Evolutionary conservation across 1,140 invertebrate genomes (phyloP).

Genomic region (Lethocerus indicus): DNA sequence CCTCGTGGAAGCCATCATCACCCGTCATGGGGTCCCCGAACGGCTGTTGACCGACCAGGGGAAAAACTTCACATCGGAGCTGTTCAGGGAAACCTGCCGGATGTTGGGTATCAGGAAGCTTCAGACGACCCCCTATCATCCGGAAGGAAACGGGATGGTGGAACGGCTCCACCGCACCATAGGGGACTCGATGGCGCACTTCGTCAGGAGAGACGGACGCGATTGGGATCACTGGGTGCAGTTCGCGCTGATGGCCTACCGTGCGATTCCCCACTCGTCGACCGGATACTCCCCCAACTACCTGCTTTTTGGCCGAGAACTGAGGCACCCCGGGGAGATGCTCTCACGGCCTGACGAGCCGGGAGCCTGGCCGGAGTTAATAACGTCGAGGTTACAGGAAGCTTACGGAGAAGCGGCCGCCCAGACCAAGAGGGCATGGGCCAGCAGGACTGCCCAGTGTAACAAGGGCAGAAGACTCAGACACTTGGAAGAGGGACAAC

Average conservation of each 20-base stretch:
- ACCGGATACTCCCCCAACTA: neutral
- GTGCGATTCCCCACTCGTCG: constrained; percentile 1
- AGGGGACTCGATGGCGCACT: constrained; percentile 22
- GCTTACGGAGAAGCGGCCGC: neutral
- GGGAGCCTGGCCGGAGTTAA: neutral
- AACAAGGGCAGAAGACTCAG: neutral
- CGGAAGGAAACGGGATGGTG: constrained; percentile 22
- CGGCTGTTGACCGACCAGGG: constrained; percentile 23
- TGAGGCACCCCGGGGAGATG: neutral
- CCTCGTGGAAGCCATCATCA: constrained; percentile 22
- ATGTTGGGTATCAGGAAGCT: constrained; percentile 20
- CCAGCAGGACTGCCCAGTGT: neutral
- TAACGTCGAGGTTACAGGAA: neutral
- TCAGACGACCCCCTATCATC: constrained; percentile 20
- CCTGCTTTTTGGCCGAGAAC: neutral
- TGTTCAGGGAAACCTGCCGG: constrained; percentile 19
- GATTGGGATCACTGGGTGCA: constrained; percentile 20
- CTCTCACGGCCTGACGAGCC: neutral
- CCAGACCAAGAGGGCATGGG: neutral
- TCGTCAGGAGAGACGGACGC: constrained; percentile 15
- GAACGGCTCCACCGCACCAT: constrained; percentile 21
- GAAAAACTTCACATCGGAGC: constrained; percentile 21
- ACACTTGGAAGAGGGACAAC: neutral
- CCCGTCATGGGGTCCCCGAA: constrained; percentile 22
- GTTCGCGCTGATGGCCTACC: constrained; percentile 7